Percentiles rank a stretch among this genome's conserved stretches.
Conservation (phyloP, 1,140 invertebrate species). For the Linepithema humile region DNA sequence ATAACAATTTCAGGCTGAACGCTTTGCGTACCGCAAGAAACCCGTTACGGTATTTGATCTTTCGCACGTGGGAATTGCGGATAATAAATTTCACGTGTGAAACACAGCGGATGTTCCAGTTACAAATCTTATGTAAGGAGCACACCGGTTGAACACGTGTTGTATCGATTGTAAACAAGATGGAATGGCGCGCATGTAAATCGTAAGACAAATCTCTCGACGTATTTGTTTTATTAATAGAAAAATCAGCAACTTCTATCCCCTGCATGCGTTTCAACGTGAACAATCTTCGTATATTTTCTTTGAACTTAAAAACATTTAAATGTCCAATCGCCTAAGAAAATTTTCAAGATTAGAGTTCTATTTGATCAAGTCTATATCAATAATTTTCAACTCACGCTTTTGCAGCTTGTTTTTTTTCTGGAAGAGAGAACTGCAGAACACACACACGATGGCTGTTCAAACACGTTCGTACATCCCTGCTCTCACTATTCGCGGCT, state of each 20-base stretch:
- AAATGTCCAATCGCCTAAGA: no score
- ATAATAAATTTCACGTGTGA: neutral
- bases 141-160: neutral
- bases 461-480: constrained; percentile 46
- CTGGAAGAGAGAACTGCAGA: neutral
- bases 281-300: no score
- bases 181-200: neutral
- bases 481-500: constrained; percentile 64
- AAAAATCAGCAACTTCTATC: no score
- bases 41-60: no score
- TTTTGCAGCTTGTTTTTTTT: no score
- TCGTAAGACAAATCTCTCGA: neutral
- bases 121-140: neutral
- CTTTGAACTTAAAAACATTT: no score
- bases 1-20: neutral
- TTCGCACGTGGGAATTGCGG: neutral
- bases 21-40: no score
- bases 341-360: no score
- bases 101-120: neutral
- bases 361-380: no score
- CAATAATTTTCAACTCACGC: no score
- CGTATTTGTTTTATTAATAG: no score
- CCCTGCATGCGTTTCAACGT: no score
- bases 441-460: neutral
- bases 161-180: neutral